Evolutionary conservation across 2,113 vertebrate species (phyloP), one percentile per base, ranked within the genome.

Genomic region (Poeciliopsis occidentalis): DNA sequence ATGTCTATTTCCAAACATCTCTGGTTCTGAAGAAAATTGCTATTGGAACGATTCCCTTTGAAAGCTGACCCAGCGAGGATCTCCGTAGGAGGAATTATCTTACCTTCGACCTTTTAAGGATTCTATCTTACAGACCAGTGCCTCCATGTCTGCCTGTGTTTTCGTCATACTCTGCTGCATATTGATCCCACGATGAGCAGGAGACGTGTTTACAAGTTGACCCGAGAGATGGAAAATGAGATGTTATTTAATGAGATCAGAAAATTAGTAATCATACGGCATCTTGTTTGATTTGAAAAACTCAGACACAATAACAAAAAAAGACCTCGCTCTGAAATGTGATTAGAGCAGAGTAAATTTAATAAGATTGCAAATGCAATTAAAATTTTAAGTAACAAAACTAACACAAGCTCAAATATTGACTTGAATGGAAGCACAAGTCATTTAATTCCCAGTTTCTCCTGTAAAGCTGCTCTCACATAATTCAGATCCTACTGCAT

Each of bases 151-250:
- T 54, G 72, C 22, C 29, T 41, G 60, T 22, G 60, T 72, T 11
- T 1, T 27, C 34, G 39, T 71, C 54, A 37, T 11, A 39, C 87
- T 85, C 88, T 76, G 68, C 87, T 62, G 76, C 76, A 84, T 87
- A 88, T 91, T 85, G 88, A 91, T 91, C 89, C 91, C 84, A 85
- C 72, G 31, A 83, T 81, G 85, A 89, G 84, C 89, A 82, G 72
- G 76, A 74, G 39, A 87, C 65, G 82, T 90, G 88, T 90, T 88
- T 84, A 79, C 85, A 79, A 79, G 78, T 85, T 83, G 82, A 83
- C 86, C 90, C 71, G 65, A 84, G 84, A 84, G 79, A 83, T 77
- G 75, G 69, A 82, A 88, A 85, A 91, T 90, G 83, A 86, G 88
- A 91, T 88, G 86, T 86, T 88, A 91, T 88, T 86, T 69, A 71